phyloP scores from a whole-genome alignment of 2,113 vertebrate species.

The Colaptes auratus region DNA sequence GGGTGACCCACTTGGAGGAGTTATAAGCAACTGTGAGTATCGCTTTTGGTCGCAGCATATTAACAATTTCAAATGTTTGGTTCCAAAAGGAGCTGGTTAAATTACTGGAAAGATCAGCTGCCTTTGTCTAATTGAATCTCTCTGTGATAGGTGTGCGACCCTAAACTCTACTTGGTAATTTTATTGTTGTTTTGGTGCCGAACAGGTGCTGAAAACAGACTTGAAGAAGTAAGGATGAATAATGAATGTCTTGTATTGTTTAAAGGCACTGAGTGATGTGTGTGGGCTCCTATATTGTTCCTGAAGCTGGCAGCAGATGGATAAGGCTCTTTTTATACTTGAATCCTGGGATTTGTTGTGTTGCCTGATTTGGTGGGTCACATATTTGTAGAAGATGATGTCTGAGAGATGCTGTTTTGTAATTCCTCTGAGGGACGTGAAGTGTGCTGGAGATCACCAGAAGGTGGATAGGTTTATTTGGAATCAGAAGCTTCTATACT shows the following conservation, averaged over 20 bases:
- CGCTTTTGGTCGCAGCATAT: background rate
- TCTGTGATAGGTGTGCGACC: background rate
- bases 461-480: background rate
- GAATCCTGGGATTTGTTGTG: background rate
- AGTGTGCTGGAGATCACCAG: background rate
- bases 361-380: background rate
- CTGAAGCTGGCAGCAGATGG: background rate
- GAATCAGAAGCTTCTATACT: background rate
- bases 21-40: constrained; percentile 99
- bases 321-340: background rate
- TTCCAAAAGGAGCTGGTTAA: background rate
- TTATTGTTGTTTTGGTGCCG: background rate
- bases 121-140: background rate
- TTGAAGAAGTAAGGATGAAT: background rate
- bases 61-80: background rate
- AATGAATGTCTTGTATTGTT: background rate
- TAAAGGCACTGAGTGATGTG: background rate
- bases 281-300: background rate
- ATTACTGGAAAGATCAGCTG: background rate
- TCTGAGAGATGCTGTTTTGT: background rate
- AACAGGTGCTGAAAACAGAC: background rate
- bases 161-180: background rate
- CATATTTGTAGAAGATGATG: background rate
- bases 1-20: constrained; percentile 96
- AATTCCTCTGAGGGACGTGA: background rate